These are phyloP conservation scores for Trinorchestia longiramus DNA, from an alignment of 1,140 invertebrate genomes.

Conservation along the genomic window DNA sequence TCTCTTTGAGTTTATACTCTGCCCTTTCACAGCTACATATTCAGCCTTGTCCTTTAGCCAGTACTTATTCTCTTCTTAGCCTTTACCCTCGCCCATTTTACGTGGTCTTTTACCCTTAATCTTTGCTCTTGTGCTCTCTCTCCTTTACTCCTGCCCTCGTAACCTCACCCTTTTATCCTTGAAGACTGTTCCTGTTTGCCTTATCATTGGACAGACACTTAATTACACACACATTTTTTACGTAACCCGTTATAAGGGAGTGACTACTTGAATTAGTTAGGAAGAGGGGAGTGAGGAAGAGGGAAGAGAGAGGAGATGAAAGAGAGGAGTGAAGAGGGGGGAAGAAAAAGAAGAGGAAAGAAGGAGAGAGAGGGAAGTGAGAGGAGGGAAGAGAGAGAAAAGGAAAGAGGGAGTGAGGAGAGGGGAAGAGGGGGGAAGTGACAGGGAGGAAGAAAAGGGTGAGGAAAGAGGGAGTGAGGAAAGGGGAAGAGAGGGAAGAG, in stretches of 20 bases:
- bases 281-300: too few relatives aligned
- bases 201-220: background rate
- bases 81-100: background rate
- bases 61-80: background rate
- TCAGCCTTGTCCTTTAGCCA: background rate
- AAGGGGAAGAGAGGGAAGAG: too few relatives aligned
- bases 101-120: background rate
- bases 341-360: too few relatives aligned
- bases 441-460: too few relatives aligned
- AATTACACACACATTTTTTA: background rate
- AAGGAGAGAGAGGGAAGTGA: too few relatives aligned
- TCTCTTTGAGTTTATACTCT: background rate
- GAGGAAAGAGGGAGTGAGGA: too few relatives aligned
- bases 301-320: too few relatives aligned
- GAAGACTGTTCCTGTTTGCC: background rate
- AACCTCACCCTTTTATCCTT: background rate
- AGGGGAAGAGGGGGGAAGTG: too few relatives aligned
- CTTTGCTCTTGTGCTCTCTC: background rate
- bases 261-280: too few relatives aligned
- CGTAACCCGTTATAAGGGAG: background rate
- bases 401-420: too few relatives aligned
- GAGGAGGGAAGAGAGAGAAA: too few relatives aligned
- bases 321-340: too few relatives aligned
- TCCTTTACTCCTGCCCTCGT: background rate
- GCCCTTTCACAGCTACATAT: background rate